phyloP scores from a whole-genome alignment of 2,888 invertebrate genomes.

The Oegoconia quadripuncta region DNA sequence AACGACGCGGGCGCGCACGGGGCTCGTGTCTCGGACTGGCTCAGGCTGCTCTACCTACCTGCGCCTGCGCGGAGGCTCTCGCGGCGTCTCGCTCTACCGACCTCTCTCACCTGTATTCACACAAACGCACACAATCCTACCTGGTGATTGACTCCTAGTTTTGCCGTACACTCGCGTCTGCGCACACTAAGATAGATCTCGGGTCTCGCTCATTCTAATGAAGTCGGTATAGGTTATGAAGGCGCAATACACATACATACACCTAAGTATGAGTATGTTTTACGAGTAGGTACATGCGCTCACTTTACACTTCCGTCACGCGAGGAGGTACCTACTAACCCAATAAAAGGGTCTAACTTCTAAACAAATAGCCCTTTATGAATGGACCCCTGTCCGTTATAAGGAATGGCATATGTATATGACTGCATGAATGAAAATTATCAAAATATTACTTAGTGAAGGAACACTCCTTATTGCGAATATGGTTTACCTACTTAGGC shows the following conservation, averaged over 20 bases:
- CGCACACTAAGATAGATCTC: constrained; percentile 5
- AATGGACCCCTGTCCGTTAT: too few relatives aligned
- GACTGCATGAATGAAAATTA: too few relatives aligned
- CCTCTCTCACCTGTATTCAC: constrained; percentile 34
- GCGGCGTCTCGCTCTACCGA: constrained; percentile 55
- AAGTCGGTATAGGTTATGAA: background rate
- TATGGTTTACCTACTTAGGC: too few relatives aligned
- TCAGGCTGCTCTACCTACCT: constrained; percentile 31
- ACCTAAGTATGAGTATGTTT: too few relatives aligned
- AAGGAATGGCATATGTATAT: too few relatives aligned
- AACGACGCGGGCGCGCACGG: constrained; percentile 60
- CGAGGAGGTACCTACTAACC: background rate
- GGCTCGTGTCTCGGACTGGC: constrained; percentile 58
- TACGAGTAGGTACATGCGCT: constrained; percentile 4
- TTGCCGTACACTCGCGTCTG: constrained; percentile 11
- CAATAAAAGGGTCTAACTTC: constrained; percentile 10
- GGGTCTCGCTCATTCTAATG: constrained; percentile 18
- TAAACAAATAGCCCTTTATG: constrained; percentile 7
- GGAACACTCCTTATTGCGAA: too few relatives aligned
- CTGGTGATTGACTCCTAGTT: constrained; percentile 9
- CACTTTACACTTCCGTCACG: constrained; percentile 10
- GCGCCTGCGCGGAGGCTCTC: constrained; percentile 59
- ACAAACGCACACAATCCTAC: constrained; percentile 12
- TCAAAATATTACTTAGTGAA: too few relatives aligned
- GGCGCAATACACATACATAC: too few relatives aligned